Evolutionary conservation across 2,888 invertebrate species (phyloP), one percentile per base, ranked within the genome.

Genomic region (Caenorhabditis afra): DNA sequence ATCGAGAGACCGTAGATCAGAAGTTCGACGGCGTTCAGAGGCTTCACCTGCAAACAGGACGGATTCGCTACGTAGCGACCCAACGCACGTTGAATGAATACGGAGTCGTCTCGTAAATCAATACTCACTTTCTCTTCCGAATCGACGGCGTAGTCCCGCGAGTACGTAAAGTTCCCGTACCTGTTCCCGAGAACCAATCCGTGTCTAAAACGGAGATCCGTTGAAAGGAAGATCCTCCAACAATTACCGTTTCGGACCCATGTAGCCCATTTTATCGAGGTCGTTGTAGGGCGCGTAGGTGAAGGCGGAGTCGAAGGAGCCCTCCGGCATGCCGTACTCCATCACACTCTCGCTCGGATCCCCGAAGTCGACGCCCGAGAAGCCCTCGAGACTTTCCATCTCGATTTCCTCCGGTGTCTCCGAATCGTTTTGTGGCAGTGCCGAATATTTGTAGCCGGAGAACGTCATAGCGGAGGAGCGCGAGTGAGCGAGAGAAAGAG

Each of bases 241-340:
- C 50, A 20, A 55, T 65, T 39, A 86, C 86, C 84, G 75, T 49
- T 68, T 77, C 4, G 84, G 83, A 10, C 71, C 81, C 37, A 67
- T 61, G 59, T 86, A 86, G 20, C 86, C 86, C 86, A 85, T 84
- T 62, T 74, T 81, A 52, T 86, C 84, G n/a, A 86, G 66, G 66
- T 86, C 84, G 74, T 85, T 85, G 73, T 86, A 86, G 1, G 79
- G 81, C 10, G 86, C 86, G 66, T 86, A 86, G n/a, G 84, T 86
- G 64, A 86, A 86, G 10, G 74, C 83, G 10, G 82, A 82, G 39
- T 82, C 74, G 57, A 82, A 86, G 3, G 84, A 81, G 12, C 84
- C 85, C 16, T 82, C 82, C 1, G 81, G 80, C 74, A 74, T 70
- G 29, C 83, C 83, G 52, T 71, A 83, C 23, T 83, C 78, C 67